These are phyloP conservation scores for Ursus arctos DNA, from an alignment of 2,113 vertebrate genomes.

Conservation along the genomic window DNA sequence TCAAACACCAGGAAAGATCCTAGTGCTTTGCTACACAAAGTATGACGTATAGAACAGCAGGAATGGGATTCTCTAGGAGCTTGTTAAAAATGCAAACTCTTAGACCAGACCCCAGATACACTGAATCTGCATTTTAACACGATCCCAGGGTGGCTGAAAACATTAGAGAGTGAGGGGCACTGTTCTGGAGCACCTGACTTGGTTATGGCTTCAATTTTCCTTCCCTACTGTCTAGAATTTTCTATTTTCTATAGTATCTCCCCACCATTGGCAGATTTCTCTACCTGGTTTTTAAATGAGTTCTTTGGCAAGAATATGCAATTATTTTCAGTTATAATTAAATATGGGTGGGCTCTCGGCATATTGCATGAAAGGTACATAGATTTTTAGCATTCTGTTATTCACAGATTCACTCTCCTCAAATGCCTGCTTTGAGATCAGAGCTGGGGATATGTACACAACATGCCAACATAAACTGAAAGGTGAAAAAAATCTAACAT, in stretches of 20 bases:
- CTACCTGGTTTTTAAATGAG: not conserved
- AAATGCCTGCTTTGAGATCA: not conserved
- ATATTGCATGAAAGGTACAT: not conserved
- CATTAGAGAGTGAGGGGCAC: not conserved
- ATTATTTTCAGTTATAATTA: constrained; percentile 32
- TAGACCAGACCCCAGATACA: not conserved
- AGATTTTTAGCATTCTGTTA: not conserved
- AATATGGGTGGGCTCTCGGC: not conserved
- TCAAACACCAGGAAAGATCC: not conserved
- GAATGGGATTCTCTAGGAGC: not conserved
- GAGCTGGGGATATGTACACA: not conserved
- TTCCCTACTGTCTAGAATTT: not conserved
- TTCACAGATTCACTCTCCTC: not conserved
- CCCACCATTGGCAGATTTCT: not conserved
- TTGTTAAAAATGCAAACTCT: not conserved
- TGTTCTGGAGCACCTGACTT: not conserved
- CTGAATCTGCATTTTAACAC: not conserved
- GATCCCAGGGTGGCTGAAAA: not conserved
- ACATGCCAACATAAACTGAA: not conserved
- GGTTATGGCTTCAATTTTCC: not conserved
- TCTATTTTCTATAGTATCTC: not conserved
- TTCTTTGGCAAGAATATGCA: not conserved
- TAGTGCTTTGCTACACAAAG: not conserved
- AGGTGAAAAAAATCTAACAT: not conserved
- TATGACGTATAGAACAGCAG: not conserved